Conservation (phyloP, 2,888 invertebrate species). For the Luffia ferchaultella region DNA sequence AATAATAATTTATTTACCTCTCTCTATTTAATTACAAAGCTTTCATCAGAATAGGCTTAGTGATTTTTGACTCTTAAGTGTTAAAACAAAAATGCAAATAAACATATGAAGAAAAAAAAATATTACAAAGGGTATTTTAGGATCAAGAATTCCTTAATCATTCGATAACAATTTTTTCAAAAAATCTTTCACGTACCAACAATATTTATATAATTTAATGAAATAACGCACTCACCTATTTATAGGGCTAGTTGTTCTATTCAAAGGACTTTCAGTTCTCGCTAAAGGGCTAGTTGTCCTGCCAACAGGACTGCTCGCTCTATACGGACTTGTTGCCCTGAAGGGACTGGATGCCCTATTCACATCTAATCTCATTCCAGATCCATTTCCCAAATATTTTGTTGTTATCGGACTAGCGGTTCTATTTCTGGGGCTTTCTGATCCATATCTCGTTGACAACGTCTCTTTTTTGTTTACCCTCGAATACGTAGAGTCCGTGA, state of each 20-base stretch:
- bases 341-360: constrained; percentile 52
- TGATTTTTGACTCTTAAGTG: not conserved
- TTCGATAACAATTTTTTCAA: no score
- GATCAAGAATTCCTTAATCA: no score
- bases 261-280: constrained; percentile 56
- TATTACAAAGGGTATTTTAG: not conserved
- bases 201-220: no score
- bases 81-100: not conserved
- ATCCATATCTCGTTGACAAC: constrained; percentile 36
- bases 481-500: constrained; percentile 51
- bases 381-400: constrained; percentile 61
- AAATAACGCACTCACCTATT: constrained; percentile 56
- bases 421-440: constrained; percentile 51
- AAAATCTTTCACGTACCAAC: no score
- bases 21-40: no score
- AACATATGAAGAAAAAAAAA: not conserved
- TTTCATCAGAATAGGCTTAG: not conserved
- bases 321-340: constrained; percentile 49
- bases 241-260: constrained; percentile 64
- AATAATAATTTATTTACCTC: no score
- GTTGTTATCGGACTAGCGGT: constrained; percentile 59
- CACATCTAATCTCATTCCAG: constrained; percentile 52
- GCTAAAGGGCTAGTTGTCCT: constrained; percentile 63
- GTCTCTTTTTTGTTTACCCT: constrained; percentile 45
- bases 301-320: constrained; percentile 50